Conservation (phyloP, 2,888 invertebrate genomes). For the Cyclophora punctaria region DNA sequence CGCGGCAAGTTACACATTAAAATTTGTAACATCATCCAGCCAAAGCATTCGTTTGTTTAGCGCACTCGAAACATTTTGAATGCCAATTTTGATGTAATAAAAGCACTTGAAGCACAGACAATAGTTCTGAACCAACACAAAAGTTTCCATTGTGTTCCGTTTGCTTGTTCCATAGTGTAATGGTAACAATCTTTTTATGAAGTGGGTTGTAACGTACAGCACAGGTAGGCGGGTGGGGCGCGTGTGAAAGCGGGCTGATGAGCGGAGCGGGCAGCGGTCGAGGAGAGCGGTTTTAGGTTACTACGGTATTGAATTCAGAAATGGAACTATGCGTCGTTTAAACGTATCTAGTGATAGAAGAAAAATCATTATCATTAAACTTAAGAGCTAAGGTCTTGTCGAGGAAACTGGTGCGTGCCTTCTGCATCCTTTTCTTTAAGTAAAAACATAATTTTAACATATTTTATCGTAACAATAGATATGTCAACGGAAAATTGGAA, state of each 20-base stretch:
- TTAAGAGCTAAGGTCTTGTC: background rate
- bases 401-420: background rate
- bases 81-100: constrained; percentile 21
- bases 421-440: too few relatives aligned
- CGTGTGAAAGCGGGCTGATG: background rate
- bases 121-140: constrained; percentile 16
- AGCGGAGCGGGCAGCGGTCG: background rate
- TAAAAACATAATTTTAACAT: too few relatives aligned
- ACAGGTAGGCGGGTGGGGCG: constrained; percentile 11
- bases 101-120: constrained; percentile 29
- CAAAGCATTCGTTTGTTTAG: too few relatives aligned
- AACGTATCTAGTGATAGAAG: background rate
- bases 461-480: too few relatives aligned
- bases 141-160: constrained; percentile 13
- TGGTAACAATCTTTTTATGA: constrained; percentile 18
- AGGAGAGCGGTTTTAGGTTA: background rate
- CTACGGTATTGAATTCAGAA: background rate
- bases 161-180: constrained; percentile 10
- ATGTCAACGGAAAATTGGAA: too few relatives aligned
- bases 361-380: background rate
- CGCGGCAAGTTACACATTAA: too few relatives aligned
- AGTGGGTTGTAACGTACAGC: constrained; percentile 2
- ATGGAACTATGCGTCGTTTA: background rate
- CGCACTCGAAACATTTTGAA: constrained; percentile 20
- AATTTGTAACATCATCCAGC: too few relatives aligned